A percentile compares a stretch with the other conserved stretches of the same genome.
These are phyloP conservation scores for Clarias laeviceps DNA, from an alignment of 2,797 vertebrate species.

Conservation along the genomic window DNA sequence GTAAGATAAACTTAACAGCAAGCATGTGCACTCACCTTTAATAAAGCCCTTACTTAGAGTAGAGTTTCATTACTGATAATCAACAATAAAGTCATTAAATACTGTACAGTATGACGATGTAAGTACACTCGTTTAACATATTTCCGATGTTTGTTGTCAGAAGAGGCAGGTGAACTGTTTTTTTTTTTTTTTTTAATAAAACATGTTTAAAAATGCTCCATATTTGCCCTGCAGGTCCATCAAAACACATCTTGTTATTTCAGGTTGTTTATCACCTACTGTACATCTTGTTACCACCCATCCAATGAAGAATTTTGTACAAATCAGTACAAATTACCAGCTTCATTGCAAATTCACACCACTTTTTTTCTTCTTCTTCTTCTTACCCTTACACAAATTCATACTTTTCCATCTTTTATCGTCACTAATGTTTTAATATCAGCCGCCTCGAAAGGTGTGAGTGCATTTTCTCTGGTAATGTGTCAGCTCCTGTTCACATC, in stretches of 20 bases:
- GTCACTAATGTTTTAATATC: not conserved
- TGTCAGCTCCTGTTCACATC: not conserved
- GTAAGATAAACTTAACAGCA: not conserved
- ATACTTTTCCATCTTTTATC: not conserved
- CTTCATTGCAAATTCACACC: not conserved
- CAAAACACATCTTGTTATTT: not conserved
- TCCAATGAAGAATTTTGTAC: not conserved
- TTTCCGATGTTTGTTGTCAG: not conserved
- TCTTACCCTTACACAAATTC: not conserved
- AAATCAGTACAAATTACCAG: not conserved
- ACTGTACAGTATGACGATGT: not conserved
- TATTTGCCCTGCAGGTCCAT: not conserved
- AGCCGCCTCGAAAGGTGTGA: not conserved
- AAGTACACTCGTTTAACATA: not conserved
- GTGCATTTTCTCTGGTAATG: not conserved
- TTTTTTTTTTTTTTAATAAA: not conserved
- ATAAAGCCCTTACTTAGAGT: not conserved
- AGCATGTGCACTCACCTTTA: not conserved
- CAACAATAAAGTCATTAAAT: not conserved
- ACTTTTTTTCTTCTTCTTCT: not conserved
- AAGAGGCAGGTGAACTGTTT: not conserved
- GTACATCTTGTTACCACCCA: not conserved
- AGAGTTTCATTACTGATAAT: not conserved
- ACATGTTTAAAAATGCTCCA: not conserved
- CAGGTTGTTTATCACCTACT: not conserved